Conservation (phyloP, 2,888 invertebrate genomes). For the Drosophila peninsularis region DNA sequence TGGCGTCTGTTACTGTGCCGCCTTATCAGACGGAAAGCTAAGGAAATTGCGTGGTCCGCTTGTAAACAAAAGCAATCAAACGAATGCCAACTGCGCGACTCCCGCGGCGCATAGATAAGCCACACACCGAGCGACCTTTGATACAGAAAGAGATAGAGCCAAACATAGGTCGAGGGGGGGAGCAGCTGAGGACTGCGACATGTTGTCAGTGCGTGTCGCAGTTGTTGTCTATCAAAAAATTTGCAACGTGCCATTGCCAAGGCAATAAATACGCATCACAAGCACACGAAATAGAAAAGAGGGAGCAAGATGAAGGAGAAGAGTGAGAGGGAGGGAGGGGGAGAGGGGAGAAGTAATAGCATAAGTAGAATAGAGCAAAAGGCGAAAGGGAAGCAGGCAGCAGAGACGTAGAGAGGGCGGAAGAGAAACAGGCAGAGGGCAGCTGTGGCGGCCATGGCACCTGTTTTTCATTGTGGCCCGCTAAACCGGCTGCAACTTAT, state of each 20-base stretch:
- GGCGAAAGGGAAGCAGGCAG: not conserved
- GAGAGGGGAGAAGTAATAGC: not conserved
- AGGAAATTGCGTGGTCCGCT: constrained; percentile 64
- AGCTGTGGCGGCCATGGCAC: constrained; percentile 29
- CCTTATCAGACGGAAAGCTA: constrained; percentile 59
- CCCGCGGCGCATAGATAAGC: constrained; percentile 34
- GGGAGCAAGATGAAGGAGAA: not conserved
- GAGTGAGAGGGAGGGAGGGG: not conserved
- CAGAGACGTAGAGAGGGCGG: no score
- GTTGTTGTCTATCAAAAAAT: constrained; percentile 35
- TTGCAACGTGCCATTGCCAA: constrained; percentile 16
- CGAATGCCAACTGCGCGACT: constrained; percentile 20
- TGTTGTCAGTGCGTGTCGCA: constrained; percentile 55
- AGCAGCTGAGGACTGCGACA: constrained; percentile 18
- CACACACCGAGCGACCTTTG: constrained; percentile 41
- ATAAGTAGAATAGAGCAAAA: constrained; percentile 1
- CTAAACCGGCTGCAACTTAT: constrained; percentile 52
- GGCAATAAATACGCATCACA: constrained; percentile 58
- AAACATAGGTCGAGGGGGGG: no score
- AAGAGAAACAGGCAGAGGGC: not conserved
- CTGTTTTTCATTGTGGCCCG: constrained; percentile 37
- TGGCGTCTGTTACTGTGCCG: not conserved
- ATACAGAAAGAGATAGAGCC: constrained; percentile 2
- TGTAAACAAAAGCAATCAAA: constrained; percentile 70
- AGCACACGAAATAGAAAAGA: constrained; percentile 12